Percentiles rank a stretch among this genome's conserved stretches.
phyloP scores from a whole-genome alignment of 2,888 invertebrate species.

The Boloria selene region DNA sequence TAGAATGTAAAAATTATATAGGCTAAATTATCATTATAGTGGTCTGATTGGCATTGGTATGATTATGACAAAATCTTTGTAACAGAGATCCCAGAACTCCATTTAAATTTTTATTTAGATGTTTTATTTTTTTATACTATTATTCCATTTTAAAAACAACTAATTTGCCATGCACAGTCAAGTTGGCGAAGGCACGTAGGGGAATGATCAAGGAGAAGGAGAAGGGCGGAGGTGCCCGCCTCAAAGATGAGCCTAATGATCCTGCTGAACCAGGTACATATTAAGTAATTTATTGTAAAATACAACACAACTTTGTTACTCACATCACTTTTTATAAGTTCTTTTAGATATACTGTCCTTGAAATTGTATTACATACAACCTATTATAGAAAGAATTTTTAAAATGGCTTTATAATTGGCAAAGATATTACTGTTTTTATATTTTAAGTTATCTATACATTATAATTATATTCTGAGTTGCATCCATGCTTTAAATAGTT shows the following conservation, averaged over 20 bases:
- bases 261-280: constrained; percentile 74
- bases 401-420: no score
- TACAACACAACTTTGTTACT: neutral
- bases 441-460: no score
- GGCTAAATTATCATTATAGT: no score
- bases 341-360: no score
- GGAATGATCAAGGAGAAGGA: constrained; percentile 83
- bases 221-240: constrained; percentile 80
- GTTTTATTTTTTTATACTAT: neutral
- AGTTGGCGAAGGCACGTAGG: constrained; percentile 84
- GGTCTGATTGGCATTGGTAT: no score
- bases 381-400: no score
- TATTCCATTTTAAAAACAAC: constrained; percentile 8
- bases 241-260: constrained; percentile 79
- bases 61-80: neutral
- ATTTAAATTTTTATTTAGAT: neutral
- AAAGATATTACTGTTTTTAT: no score
- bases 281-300: neutral
- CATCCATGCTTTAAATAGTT: no score
- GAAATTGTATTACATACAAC: no score
- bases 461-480: no score
- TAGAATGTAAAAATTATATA: no score
- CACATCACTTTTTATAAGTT: no score
- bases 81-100: constrained; percentile 8
- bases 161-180: constrained; percentile 60